phyloP scores from a whole-genome alignment of 2,113 vertebrate species.

The Vireo altiloquus region DNA sequence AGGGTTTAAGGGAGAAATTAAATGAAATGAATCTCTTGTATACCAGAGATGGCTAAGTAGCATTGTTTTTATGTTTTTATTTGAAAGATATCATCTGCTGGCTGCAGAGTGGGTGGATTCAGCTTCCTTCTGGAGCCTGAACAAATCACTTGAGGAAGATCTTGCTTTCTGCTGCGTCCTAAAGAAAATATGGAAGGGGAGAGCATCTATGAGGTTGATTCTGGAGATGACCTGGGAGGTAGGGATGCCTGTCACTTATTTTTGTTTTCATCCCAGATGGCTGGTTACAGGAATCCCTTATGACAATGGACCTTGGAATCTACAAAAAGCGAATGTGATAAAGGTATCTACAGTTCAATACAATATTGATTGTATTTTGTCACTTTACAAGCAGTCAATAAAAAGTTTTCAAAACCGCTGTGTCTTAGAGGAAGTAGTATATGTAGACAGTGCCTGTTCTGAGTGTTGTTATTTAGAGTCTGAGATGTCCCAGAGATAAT shows the following conservation, averaged over 20 bases:
- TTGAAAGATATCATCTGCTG: slow-evolving; percentile 53
- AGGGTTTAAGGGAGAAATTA: not conserved
- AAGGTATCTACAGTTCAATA: not conserved
- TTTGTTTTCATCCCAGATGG: not conserved
- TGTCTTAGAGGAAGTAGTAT: not conserved
- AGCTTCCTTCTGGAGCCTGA: slow-evolving; percentile 39
- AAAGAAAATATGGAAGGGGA: slow-evolving; percentile 52
- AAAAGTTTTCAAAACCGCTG: slow-evolving; percentile 19
- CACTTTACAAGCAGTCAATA: slow-evolving; percentile 18
- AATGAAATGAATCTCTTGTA: not conserved
- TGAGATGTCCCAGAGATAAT: not conserved
- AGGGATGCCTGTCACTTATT: slow-evolving; percentile 10
- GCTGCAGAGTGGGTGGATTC: slow-evolving; percentile 34
- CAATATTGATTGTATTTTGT: slow-evolving; percentile 40
- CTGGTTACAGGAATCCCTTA: not conserved
- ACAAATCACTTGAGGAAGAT: not conserved
- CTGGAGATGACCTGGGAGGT: slow-evolving; percentile 63
- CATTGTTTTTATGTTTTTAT: slow-evolving; percentile 55
- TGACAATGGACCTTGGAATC: not conserved
- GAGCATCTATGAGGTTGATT: slow-evolving; percentile 63
- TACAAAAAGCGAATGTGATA: not conserved
- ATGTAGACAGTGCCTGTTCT: not conserved
- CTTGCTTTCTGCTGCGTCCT: not conserved
- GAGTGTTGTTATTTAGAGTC: not conserved
- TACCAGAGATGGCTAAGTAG: not conserved